Evolutionary conservation across 2,888 invertebrate species (phyloP), one percentile per base, ranked within the genome.

Genomic region (Dimorphilus gyrociliatus): DNA sequence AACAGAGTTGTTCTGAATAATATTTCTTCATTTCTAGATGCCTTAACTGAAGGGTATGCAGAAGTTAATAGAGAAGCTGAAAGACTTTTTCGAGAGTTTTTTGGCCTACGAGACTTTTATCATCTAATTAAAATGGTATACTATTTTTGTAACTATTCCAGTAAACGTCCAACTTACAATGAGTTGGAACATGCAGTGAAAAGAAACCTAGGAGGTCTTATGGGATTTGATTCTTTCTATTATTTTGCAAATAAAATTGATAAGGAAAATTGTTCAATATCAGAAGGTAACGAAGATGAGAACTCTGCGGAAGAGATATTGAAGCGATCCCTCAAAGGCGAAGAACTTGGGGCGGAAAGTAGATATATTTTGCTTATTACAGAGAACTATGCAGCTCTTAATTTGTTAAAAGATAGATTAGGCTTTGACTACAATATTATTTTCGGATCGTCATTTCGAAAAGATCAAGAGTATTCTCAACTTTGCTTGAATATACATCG

Each of bases 401-500:
- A 40, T 12, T 44, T 56, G n/a, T 44, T 57, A 19, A 50, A 52
- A 29, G 48, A 55, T 30, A 39, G 52, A 30, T 46, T 55, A 14
- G 33, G 44, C 15, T 36, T 41, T n/a, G 34, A 33, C 15, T 35
- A 40, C 19, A 37, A 47, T 21, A 48, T 48, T 29, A 50, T 55
- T 26, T 55, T 51, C 44, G 54, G 54, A 5, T 52, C 51, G 37
- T 53, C 51, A 36, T 55, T 54, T 33, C 48, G 47, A 1, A 46
- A 46, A 27, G 55, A 55, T 32, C 52, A 52, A 26, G 48, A 55
- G 32, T 55, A 54, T 33, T 51, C 53, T 10, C 28, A 54, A 51
- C 46, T 55, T 17, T 55, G 55, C 35, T 39, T 50, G 3, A 55
- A 55, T 39, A 55, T 55, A 37, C 54, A 55, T 45, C 40, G 49